These are phyloP conservation scores for Cyclura pinguis DNA, from an alignment of 2,797 vertebrate species.

Conservation along the genomic window DNA sequence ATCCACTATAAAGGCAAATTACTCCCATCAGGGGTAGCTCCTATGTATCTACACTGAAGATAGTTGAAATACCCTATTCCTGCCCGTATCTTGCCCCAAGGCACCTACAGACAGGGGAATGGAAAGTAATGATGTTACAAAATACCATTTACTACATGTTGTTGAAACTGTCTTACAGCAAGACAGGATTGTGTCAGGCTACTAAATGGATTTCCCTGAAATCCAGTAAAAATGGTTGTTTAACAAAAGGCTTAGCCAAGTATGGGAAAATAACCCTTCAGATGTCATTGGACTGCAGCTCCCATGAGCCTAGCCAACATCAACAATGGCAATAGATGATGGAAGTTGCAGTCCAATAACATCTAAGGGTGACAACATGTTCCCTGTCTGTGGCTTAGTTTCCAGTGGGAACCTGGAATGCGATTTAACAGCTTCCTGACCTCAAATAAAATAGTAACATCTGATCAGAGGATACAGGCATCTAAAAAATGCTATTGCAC, in stretches of 20 bases:
- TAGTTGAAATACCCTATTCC: neutral
- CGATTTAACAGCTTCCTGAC: neutral
- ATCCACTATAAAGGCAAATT: conserved; percentile 21
- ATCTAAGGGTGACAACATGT: neutral
- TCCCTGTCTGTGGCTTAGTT: neutral
- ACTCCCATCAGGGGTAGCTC: neutral
- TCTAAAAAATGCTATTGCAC: conserved; percentile 18
- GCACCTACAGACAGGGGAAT: neutral
- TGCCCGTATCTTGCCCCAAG: neutral
- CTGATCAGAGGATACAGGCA: conserved; percentile 30
- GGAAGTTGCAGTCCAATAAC: neutral
- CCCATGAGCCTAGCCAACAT: neutral
- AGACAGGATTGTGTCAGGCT: neutral
- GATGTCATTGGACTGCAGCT: neutral
- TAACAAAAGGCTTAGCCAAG: neutral
- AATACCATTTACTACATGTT: neutral
- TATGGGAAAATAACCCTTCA: neutral
- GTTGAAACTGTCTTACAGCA: neutral
- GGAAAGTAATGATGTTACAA: neutral
- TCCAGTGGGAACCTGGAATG: conserved; percentile 10
- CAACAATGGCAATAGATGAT: neutral
- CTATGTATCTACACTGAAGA: neutral
- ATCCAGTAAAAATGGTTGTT: neutral
- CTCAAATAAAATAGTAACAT: conserved; percentile 6
- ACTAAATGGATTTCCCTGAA: neutral